Conservation (phyloP, 2,888 invertebrate species). For the Tortricodes alternella region DNA sequence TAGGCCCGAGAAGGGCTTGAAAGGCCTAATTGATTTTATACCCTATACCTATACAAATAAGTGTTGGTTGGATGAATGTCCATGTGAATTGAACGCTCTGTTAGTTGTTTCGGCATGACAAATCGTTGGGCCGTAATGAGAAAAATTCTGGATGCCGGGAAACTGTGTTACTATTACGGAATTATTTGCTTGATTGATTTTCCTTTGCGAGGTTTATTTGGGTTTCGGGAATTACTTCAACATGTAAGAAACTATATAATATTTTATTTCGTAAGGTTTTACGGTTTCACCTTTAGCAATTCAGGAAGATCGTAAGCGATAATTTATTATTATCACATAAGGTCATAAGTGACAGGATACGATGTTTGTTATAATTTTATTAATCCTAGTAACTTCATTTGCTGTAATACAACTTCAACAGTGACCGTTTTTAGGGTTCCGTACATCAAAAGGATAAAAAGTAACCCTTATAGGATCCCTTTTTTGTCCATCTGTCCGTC, state of each 20-base stretch:
- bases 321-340: too few relatives aligned
- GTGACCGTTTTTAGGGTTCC: too few relatives aligned
- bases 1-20: background rate
- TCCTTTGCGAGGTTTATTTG: background rate
- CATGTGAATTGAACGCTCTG: background rate
- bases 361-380: too few relatives aligned
- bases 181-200: slow-evolving; percentile 6
- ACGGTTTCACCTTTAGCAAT: too few relatives aligned
- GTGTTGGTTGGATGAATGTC: background rate
- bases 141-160: background rate
- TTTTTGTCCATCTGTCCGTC: too few relatives aligned
- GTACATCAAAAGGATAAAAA: too few relatives aligned
- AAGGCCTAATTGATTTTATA: background rate
- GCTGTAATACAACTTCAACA: too few relatives aligned
- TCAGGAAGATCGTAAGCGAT: too few relatives aligned
- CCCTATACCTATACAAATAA: background rate
- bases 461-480: too few relatives aligned
- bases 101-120: slow-evolving; percentile 19
- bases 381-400: too few relatives aligned
- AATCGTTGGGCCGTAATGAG: slow-evolving; percentile 13
- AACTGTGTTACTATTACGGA: slow-evolving; percentile 6
- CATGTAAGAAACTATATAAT: background rate
- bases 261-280: too few relatives aligned
- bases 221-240: background rate
- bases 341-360: too few relatives aligned